Conservation (phyloP, 1,140 invertebrate genomes). For the Euglossa dilemma region DNA sequence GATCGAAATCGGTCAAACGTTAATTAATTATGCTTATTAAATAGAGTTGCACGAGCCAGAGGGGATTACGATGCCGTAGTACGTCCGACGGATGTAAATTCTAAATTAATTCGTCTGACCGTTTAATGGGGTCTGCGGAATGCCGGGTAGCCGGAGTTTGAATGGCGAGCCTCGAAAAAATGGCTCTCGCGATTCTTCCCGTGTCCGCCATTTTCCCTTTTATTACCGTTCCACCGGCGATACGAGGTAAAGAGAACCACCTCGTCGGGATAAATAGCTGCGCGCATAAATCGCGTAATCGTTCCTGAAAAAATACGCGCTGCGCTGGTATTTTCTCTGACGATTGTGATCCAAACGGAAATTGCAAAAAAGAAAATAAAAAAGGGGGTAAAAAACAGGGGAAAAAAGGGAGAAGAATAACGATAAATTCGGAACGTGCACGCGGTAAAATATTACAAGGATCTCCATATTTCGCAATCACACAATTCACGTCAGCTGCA, state of each 20-base stretch:
- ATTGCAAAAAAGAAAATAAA: neutral
- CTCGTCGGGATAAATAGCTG: neutral
- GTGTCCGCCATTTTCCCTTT: no score
- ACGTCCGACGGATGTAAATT: neutral
- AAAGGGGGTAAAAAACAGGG: no score
- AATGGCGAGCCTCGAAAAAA: neutral
- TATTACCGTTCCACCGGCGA: neutral
- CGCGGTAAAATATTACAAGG: neutral
- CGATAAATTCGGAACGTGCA: neutral
- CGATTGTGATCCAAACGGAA: neutral
- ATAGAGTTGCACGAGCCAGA: neutral
- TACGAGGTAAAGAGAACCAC: neutral
- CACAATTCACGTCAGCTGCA: neutral
- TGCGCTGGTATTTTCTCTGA: neutral
- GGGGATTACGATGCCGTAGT: neutral
- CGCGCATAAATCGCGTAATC: neutral
- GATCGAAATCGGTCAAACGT: conserved; percentile 12
- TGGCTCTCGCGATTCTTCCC: neutral
- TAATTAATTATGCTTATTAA: conserved; percentile 37
- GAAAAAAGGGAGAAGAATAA: neutral
- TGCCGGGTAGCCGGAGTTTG: no score
- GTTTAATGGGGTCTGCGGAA: neutral
- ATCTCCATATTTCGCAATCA: neutral
- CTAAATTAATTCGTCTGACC: conserved; percentile 24
- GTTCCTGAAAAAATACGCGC: neutral